Base-by-base conservation (phyloP, 1,140 invertebrate genomes). In the Lucilia cuprina region DNA sequence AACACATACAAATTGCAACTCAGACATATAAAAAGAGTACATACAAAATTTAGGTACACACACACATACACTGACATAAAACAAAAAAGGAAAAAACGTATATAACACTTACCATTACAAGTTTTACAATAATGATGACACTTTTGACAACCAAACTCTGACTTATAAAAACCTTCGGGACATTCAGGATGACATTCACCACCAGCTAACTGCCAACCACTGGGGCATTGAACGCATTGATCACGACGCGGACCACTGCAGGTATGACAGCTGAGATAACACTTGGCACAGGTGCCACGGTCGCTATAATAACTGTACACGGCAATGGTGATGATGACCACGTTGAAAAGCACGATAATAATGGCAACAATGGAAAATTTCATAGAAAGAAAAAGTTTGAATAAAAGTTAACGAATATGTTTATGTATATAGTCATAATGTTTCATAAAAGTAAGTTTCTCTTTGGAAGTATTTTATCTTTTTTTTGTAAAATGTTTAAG, bases 61-160 rank as follows among this genome's bases (percentile, higher is more conserved):
- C 70, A 35, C 49, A 82, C 17, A 50, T 25, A 47, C 7, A 86
- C 19, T 19, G 21, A 35, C 34, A 74, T 85, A 85, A 83, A 84
- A 74, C 83, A 82, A 55, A 34, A 14, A 55, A n/a, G 5, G 17
- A 34, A 34, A 8, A n/a, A 3, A 30, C 5, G 14, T 60, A 60
- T 60, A 60, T 7, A 8, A n/a, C 41, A 90, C 86, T 87, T 91
- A 95, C 95, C 96, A 89, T 94, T 94, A 89, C 96, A 96, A 84
- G 96, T 95, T 82, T 94, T 94, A 89, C 96, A 97, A 87, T 95
- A 96, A 88, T 96, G 95, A 92, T 96, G 96, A 88, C 96, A 97
- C 88, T 96, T 96, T 86, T 96, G 95, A 86, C 96, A 97, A 0
- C 96, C 95, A 86, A 93, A 96, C 50, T 94, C 93, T 0, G 94